Conservation (phyloP, 2,888 invertebrate species). For the Oxystoma pomonae region DNA sequence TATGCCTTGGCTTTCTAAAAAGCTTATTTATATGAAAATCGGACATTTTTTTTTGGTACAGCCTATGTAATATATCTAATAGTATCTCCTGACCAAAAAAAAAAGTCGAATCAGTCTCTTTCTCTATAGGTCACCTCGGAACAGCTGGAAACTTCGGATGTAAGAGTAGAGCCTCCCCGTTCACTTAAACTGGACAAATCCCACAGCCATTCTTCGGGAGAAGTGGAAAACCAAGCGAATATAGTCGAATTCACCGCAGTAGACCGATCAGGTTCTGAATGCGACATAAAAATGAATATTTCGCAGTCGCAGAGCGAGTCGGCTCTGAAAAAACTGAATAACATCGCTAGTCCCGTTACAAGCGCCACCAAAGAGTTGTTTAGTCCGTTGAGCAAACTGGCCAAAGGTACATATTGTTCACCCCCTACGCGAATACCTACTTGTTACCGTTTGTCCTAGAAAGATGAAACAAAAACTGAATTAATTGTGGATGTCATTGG, state of each 20-base stretch:
- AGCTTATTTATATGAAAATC: not conserved
- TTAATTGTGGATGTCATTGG: no score
- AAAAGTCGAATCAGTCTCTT: no score
- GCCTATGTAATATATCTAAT: not conserved
- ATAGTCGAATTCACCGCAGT: slow-evolving; percentile 33
- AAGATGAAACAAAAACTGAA: no score
- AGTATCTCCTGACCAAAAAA: no score
- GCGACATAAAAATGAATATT: slow-evolving; percentile 66
- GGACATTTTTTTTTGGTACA: not conserved
- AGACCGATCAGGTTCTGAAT: slow-evolving; percentile 57
- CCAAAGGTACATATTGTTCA: slow-evolving; percentile 58
- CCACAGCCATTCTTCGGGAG: slow-evolving; percentile 67
- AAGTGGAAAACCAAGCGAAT: slow-evolving; percentile 45
- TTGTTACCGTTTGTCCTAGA: no score
- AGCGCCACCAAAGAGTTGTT: slow-evolving; percentile 62
- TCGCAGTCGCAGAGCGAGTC: slow-evolving; percentile 77
- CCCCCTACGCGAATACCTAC: no score
- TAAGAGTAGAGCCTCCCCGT: slow-evolving; percentile 49
- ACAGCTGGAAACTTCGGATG: slow-evolving; percentile 25
- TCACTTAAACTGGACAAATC: slow-evolving; percentile 57
- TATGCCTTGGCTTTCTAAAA: no score
- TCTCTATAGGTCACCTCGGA: slow-evolving; percentile 36
- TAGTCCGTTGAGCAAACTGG: slow-evolving; percentile 79
- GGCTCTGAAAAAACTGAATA: slow-evolving; percentile 58
- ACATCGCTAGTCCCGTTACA: slow-evolving; percentile 64